Conservation (phyloP, 2,888 invertebrate genomes). For the Tetragonisca angustula region DNA sequence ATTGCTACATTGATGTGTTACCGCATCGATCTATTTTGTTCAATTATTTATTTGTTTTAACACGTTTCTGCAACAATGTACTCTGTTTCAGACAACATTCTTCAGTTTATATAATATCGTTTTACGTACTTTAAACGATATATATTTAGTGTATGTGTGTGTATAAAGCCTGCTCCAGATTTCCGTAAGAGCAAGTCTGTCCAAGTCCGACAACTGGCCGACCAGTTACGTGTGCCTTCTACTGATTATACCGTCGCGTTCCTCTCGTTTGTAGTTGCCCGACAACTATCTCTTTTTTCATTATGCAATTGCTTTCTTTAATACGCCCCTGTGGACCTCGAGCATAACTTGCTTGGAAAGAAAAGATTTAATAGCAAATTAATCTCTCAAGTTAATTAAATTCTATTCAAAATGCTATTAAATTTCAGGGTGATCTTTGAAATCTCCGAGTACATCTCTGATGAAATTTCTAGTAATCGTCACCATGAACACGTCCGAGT, state of each 20-base stretch:
- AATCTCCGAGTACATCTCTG: too few relatives aligned
- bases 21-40: not conserved
- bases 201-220: slow-evolving; percentile 43
- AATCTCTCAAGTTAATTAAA: not conserved
- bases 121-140: not conserved
- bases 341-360: slow-evolving; percentile 2
- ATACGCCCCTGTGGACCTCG: slow-evolving; percentile 29
- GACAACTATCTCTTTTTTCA: slow-evolving; percentile 81
- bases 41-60: not conserved
- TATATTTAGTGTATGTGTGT: slow-evolving; percentile 2
- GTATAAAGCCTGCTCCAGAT: slow-evolving; percentile 67
- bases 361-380: not conserved
- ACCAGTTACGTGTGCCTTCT: slow-evolving; percentile 63
- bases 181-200: slow-evolving; percentile 63
- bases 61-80: not conserved
- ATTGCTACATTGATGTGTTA: slow-evolving; percentile 1
- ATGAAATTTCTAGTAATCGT: not conserved
- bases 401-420: not conserved
- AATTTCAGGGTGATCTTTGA: too few relatives aligned
- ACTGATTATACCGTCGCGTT: slow-evolving; percentile 66
- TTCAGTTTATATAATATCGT: too few relatives aligned
- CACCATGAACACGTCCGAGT: not conserved
- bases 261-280: slow-evolving; percentile 67
- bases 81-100: not conserved
- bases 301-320: slow-evolving; percentile 79